Conservation (phyloP, 1,140 invertebrate species). For the Drosophila parabipectinata region DNA sequence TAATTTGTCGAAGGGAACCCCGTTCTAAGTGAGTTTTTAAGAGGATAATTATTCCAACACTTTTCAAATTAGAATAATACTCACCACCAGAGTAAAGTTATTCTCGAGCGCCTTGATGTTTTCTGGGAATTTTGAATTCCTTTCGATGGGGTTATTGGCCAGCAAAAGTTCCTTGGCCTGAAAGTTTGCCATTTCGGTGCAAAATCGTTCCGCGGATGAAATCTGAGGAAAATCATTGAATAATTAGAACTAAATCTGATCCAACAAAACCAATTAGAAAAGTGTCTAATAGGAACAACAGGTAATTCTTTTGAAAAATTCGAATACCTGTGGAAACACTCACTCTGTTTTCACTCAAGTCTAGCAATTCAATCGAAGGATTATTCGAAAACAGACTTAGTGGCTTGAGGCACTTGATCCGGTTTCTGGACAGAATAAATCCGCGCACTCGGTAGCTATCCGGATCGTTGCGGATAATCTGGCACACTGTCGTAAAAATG, state of each 20-base stretch:
- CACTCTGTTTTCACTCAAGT: conserved; percentile 51
- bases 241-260: background rate
- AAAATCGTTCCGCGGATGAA: conserved; percentile 42
- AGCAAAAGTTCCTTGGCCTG: conserved; percentile 59
- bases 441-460: conserved; percentile 44
- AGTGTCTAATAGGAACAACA: too few relatives aligned
- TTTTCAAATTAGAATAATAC: conserved; percentile 2
- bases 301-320: too few relatives aligned
- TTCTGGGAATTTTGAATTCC: conserved; percentile 44
- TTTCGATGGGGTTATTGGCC: conserved; percentile 65
- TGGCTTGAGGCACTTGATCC: conserved; percentile 31
- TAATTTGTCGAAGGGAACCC: conserved; percentile 59
- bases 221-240: conserved; percentile 28
- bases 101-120: conserved; percentile 46
- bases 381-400: conserved; percentile 46
- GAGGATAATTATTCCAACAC: background rate
- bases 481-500: conserved; percentile 46
- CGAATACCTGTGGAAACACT: background rate
- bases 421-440: conserved; percentile 51
- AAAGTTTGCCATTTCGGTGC: conserved; percentile 40
- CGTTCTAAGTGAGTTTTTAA: conserved; percentile 44
- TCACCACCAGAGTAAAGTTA: conserved; percentile 67
- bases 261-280: too few relatives aligned
- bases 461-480: conserved; percentile 45
- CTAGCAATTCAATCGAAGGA: conserved; percentile 42